phyloP scores from a whole-genome alignment of 2,797 vertebrate species.

The Epinephelus malabaricus region DNA sequence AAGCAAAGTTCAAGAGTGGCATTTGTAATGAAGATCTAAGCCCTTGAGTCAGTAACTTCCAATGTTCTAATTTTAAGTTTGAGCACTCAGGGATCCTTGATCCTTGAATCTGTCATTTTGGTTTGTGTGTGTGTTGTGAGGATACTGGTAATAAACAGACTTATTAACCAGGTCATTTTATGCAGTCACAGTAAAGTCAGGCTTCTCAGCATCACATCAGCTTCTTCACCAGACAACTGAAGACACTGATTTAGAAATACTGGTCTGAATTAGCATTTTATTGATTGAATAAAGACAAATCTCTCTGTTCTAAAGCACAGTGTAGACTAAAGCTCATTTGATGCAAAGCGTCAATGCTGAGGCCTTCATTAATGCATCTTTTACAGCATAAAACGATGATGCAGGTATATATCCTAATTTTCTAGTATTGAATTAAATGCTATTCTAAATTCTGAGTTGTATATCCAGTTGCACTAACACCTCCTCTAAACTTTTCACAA shows the following conservation, averaged over 20 bases:
- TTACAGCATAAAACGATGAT: background rate
- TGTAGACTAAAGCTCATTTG: background rate
- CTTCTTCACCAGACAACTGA: background rate
- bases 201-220: conserved; percentile 6
- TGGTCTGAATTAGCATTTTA: conserved; percentile 29
- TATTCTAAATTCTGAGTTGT: background rate
- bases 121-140: background rate
- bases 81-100: background rate
- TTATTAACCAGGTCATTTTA: conserved; percentile 2
- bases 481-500: background rate
- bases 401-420: background rate
- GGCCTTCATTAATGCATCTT: background rate
- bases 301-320: background rate
- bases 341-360: background rate
- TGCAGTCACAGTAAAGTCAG: background rate
- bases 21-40: conserved; percentile 38
- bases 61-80: conserved; percentile 28
- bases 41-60: background rate
- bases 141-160: background rate
- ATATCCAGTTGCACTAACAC: background rate
- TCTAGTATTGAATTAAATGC: background rate
- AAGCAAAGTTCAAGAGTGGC: conserved; percentile 45
- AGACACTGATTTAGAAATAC: conserved; percentile 26
- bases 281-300: conserved; percentile 24
- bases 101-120: background rate